Evolutionary conservation across 2,113 vertebrate genomes (phyloP).

Genomic region (Eurypyga helias): DNA sequence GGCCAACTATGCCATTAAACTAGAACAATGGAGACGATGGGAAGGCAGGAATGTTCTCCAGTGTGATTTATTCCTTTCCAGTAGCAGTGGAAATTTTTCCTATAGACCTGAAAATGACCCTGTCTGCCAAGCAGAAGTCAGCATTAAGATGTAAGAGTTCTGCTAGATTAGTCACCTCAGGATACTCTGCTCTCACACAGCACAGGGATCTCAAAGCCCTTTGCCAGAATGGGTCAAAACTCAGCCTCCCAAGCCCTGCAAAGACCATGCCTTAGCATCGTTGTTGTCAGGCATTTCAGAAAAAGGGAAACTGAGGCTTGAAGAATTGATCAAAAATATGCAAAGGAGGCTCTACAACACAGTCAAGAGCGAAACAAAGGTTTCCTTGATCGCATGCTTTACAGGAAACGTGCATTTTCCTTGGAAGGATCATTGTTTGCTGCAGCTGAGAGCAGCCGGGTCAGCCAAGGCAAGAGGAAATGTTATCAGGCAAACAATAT

Average conservation of each 20-base stretch:
- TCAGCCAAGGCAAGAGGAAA: slow-evolving; percentile 51
- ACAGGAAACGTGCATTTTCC: not conserved
- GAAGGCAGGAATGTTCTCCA: slow-evolving; percentile 71
- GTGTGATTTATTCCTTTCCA: slow-evolving; percentile 80
- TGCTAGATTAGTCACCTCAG: slow-evolving; percentile 60
- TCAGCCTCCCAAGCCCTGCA: not conserved
- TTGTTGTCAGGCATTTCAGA: not conserved
- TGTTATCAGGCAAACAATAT: not conserved
- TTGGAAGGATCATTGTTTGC: slow-evolving; percentile 50
- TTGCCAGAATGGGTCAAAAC: not conserved
- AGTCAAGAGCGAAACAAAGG: not conserved
- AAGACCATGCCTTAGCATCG: not conserved
- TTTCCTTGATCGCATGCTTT: not conserved
- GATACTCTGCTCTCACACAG: slow-evolving; percentile 8
- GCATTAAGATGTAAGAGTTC: slow-evolving; percentile 70
- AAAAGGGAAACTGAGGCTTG: not conserved
- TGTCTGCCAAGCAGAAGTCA: slow-evolving; percentile 74
- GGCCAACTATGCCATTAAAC: slow-evolving; percentile 82
- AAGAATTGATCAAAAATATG: not conserved
- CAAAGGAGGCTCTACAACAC: not conserved
- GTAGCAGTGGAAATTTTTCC: slow-evolving; percentile 77
- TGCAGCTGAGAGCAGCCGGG: slow-evolving; percentile 14
- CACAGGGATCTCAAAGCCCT: slow-evolving; percentile 1
- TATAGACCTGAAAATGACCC: slow-evolving; percentile 74
- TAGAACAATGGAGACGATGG: slow-evolving; percentile 70